Evolutionary conservation across 2,888 invertebrate species (phyloP).

Genomic region (Amphimallon solstitiale): DNA sequence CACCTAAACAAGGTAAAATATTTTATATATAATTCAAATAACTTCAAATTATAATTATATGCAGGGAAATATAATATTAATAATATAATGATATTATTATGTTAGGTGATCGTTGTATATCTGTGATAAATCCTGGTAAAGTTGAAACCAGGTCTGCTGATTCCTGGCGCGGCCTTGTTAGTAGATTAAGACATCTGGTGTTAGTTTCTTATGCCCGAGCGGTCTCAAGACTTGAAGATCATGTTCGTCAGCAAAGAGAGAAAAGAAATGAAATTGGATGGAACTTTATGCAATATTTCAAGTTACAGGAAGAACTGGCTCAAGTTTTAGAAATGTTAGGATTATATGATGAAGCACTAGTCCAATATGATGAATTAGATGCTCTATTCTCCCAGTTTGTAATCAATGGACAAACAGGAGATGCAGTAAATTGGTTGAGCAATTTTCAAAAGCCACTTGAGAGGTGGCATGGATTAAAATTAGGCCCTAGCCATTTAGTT

Average conservation of each 20-base stretch:
- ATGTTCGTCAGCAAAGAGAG: slow-evolving; percentile 89
- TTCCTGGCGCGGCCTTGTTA: slow-evolving; percentile 88
- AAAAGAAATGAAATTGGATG: slow-evolving; percentile 89
- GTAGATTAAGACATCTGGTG: slow-evolving; percentile 83
- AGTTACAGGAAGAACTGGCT: slow-evolving; percentile 93
- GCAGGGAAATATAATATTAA: background rate
- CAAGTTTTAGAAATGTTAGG: slow-evolving; percentile 95
- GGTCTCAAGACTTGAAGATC: slow-evolving; percentile 87
- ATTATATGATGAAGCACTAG: slow-evolving; percentile 91
- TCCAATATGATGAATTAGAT: slow-evolving; percentile 97
- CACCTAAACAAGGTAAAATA: slow-evolving; percentile 79
- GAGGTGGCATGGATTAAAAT: slow-evolving; percentile 84
- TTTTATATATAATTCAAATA: slow-evolving; percentile 5
- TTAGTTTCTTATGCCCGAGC: slow-evolving; percentile 88
- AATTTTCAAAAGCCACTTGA: slow-evolving; percentile 83
- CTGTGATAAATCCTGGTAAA: slow-evolving; percentile 90
- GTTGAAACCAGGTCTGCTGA: slow-evolving; percentile 90
- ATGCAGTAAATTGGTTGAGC: slow-evolving; percentile 84
- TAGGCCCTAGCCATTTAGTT: slow-evolving; percentile 72
- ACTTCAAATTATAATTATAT: background rate
- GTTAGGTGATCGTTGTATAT: slow-evolving; percentile 81
- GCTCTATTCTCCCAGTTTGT: slow-evolving; percentile 97
- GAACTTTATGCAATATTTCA: slow-evolving; percentile 95
- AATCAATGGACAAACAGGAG: slow-evolving; percentile 90
- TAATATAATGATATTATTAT: background rate